Evolutionary conservation across 1,140 invertebrate genomes (phyloP).

Genomic region (Pachypsylla venusta): DNA sequence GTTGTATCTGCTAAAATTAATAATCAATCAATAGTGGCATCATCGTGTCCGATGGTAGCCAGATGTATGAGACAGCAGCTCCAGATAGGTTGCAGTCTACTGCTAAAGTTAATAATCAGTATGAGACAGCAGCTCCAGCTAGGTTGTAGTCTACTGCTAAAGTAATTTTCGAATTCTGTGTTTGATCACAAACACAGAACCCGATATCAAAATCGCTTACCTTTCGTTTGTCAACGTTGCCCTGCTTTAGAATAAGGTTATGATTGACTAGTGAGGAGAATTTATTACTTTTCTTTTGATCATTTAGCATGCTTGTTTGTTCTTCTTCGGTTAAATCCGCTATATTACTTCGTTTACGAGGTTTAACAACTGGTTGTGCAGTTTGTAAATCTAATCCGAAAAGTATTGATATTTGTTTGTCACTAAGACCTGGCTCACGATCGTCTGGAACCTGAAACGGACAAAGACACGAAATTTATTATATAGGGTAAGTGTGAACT

Average conservation of each 20-base stretch:
- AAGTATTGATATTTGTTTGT: slow-evolving; percentile 57
- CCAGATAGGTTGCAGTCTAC: too few relatives aligned
- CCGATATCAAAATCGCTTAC: slow-evolving; percentile 30
- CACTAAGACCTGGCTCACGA: slow-evolving; percentile 70
- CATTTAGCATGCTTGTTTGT: slow-evolving; percentile 38
- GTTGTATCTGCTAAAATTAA: too few relatives aligned
- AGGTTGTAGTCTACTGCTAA: too few relatives aligned
- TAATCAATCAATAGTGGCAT: too few relatives aligned
- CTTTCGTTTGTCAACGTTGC: slow-evolving; percentile 86
- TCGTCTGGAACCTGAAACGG: slow-evolving; percentile 46
- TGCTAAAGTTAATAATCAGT: too few relatives aligned
- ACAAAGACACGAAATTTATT: too few relatives aligned
- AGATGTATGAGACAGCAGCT: too few relatives aligned
- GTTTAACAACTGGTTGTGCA: slow-evolving; percentile 24
- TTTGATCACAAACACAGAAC: too few relatives aligned
- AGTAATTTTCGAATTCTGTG: too few relatives aligned
- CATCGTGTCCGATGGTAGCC: too few relatives aligned
- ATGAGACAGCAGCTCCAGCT: too few relatives aligned
- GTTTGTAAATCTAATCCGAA: slow-evolving; percentile 46
- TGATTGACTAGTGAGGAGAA: slow-evolving; percentile 79
- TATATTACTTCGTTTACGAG: slow-evolving; percentile 31
- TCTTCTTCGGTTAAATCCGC: slow-evolving; percentile 41
- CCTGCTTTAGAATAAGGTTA: slow-evolving; percentile 88
- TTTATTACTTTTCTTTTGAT: slow-evolving; percentile 57
- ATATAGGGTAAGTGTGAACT: too few relatives aligned